Percentiles rank a stretch among this genome's conserved stretches.
These are phyloP conservation scores for Drosophila aldrichi DNA, from an alignment of 2,888 invertebrate species.

Conservation along the genomic window DNA sequence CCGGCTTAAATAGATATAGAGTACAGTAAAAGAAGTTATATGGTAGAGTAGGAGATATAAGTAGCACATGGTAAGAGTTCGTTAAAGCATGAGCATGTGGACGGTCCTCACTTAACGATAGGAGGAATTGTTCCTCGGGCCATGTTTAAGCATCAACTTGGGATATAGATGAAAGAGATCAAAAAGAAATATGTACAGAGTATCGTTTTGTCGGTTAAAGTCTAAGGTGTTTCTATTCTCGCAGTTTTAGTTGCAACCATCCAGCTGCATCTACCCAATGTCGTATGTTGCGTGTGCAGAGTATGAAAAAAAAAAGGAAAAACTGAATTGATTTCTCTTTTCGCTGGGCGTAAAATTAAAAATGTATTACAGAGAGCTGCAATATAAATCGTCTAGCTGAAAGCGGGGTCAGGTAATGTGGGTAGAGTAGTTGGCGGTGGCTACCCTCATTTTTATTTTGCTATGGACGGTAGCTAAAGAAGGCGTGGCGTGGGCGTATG, in stretches of 20 bases:
- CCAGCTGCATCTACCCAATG: neutral
- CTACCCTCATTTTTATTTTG: conserved; percentile 28
- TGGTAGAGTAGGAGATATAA: no score
- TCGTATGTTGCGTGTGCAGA: neutral
- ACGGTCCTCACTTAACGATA: no score
- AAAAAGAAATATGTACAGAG: neutral
- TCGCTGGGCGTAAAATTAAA: conserved; percentile 47
- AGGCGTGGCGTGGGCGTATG: conserved; percentile 1
- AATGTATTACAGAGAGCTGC: conserved; percentile 42
- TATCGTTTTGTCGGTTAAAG: neutral
- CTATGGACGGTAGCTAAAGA: neutral
- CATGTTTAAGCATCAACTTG: no score
- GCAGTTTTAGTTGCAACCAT: neutral
- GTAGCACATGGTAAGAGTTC: neutral
- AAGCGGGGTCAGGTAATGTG: neutral
- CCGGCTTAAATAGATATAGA: neutral
- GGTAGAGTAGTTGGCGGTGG: neutral
- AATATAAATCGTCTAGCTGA: conserved; percentile 37
- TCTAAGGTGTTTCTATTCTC: neutral
- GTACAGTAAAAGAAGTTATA: neutral
- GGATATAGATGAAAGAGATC: no score
- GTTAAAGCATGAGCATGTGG: no score
- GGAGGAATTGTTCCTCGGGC: no score
- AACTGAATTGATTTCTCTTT: conserved; percentile 46
- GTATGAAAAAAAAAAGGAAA: neutral